Evolutionary conservation across 1,140 invertebrate species (phyloP), one percentile per base, ranked within the genome.

Genomic region (Drosophila sproati): DNA sequence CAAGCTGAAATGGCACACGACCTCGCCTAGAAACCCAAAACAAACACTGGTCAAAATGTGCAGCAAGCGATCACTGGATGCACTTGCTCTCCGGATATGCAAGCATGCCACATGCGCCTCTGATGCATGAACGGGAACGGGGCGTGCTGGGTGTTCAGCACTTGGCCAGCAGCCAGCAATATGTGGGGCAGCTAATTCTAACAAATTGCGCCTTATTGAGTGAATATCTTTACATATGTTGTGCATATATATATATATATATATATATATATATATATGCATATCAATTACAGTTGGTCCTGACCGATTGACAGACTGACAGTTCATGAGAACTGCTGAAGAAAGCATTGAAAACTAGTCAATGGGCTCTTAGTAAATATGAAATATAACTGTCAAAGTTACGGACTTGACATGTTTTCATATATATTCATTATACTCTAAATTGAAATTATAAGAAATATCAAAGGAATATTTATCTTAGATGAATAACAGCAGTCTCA

Each of bases 1-100:
- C 20, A 72, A 45, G 20, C 32, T 51, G 29, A 62, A 75, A 56
- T 75, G 72, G 72, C 72, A 70, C 72, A 75, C 67, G 72, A 75
- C 67, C 72, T 70, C 72, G 51, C 37, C 31, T 10, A 48, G n/a
- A 68, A 60, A 68, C 20, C 12, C 31, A 67, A 68, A 47, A 37
- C 70, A 66, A 52, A 45, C 12, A 68, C 37, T 32, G 12, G 37
- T 8, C 12, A 41, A 34, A 57, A 29, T 43, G 37, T 41, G 12
- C 10, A 41, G 29, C 62, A 57, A 37, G 29, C 2, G 32, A 28
- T 32, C 20, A 31, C 59, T 61, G 51, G 28, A 63, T 63, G 68
- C 67, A 61, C 67, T 69, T 70, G 50, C 39, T 5, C 32, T 29
- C 12, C 57, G 31, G 37, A 50, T 60, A 37, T 20, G 61, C 29